A percentile compares a stretch with the other conserved stretches of the same genome.
Conservation (phyloP, 2,113 vertebrate species). For the Myrmecobius fasciatus region DNA sequence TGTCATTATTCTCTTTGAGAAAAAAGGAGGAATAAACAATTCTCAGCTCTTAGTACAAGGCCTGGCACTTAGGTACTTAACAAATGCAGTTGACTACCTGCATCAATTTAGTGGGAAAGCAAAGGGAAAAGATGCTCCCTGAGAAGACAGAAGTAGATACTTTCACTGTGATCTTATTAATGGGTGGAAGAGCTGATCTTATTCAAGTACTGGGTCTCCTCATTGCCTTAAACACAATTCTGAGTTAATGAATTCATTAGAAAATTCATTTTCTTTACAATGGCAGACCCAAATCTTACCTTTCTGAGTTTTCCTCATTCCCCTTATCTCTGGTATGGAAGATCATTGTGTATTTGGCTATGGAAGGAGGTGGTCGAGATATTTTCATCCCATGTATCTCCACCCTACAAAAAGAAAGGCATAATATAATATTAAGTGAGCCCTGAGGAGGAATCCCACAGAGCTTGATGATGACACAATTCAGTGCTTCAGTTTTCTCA, state of each 20-base stretch:
- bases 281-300: constrained; percentile 83
- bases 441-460: not conserved
- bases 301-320: constrained; percentile 91
- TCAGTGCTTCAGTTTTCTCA: not conserved
- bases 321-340: constrained; percentile 94
- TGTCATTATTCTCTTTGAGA: no score
- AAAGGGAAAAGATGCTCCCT: not conserved
- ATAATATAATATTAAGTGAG: not conserved
- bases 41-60: not conserved
- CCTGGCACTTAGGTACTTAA: not conserved
- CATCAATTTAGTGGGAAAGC: not conserved
- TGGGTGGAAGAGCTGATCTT: not conserved
- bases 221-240: not conserved
- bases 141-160: not conserved
- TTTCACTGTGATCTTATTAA: not conserved
- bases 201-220: not conserved
- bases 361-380: constrained; percentile 85
- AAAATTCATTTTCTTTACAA: not conserved
- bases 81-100: not conserved
- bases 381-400: constrained; percentile 94
- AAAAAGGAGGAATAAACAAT: no score
- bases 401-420: constrained; percentile 84
- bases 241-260: not conserved
- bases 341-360: constrained; percentile 97
- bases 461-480: not conserved